These are phyloP conservation scores for Caenorhabditis uteleia DNA, from an alignment of 2,888 invertebrate genomes.

Conservation along the genomic window DNA sequence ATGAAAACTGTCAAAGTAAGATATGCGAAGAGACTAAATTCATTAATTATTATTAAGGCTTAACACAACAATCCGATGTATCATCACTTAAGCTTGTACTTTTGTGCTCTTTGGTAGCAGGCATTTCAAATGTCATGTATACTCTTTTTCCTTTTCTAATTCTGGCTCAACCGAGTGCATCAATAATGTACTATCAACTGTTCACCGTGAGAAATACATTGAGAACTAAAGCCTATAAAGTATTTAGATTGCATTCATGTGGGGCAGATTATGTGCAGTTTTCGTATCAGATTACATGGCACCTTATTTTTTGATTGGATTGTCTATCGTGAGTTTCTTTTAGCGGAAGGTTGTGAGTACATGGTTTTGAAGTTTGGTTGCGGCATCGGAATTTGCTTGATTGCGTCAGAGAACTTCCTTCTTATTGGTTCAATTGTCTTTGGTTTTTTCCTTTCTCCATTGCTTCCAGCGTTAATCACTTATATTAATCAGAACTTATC, in stretches of 20 bases:
- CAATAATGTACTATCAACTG: constrained; percentile 42
- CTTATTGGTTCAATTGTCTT: constrained; percentile 37
- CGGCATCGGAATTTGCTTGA: constrained; percentile 40
- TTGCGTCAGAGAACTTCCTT: constrained; percentile 41
- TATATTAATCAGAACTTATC: constrained; percentile 39
- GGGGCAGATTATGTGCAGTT: constrained; percentile 28
- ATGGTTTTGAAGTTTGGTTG: constrained; percentile 38
- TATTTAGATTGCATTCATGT: constrained; percentile 37
- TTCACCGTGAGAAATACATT: constrained; percentile 20
- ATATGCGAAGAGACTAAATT: background rate
- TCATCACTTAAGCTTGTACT: constrained; percentile 41
- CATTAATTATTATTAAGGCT: constrained; percentile 3
- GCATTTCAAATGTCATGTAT: constrained; percentile 36
- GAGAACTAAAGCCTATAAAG: background rate
- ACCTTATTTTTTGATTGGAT: constrained; percentile 42
- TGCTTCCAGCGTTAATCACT: constrained; percentile 34
- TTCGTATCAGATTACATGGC: constrained; percentile 44
- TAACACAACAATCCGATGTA: constrained; percentile 35
- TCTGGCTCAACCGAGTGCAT: constrained; percentile 40
- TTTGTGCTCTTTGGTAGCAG: constrained; percentile 40
- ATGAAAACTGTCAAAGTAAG: constrained; percentile 24
- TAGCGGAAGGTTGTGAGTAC: background rate
- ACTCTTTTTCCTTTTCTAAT: constrained; percentile 47
- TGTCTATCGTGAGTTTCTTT: constrained; percentile 37
- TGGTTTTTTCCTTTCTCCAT: constrained; percentile 42